Evolutionary conservation across 2,888 invertebrate species (phyloP).

Genomic region (Hypomecis atomaria): DNA sequence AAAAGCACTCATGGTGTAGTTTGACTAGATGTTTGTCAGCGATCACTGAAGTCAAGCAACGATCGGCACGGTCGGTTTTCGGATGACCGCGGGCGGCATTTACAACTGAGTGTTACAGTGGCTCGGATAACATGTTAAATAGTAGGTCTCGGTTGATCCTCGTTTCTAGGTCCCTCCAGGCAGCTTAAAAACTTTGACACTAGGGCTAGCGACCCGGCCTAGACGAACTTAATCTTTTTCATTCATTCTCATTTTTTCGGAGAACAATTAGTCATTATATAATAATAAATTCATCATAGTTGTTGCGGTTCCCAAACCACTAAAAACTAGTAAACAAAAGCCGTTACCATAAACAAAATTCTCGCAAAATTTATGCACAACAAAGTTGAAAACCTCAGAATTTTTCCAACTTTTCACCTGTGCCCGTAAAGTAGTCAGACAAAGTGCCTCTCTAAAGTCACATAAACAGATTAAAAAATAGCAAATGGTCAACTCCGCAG

Average conservation of each 20-base stretch:
- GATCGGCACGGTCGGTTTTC: too few relatives aligned
- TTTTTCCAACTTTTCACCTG: constrained; percentile 26
- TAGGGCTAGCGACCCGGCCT: too few relatives aligned
- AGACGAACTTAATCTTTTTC: too few relatives aligned
- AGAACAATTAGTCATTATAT: neutral
- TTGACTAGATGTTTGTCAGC: too few relatives aligned
- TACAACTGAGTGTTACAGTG: too few relatives aligned
- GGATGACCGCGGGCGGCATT: too few relatives aligned
- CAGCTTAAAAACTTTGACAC: too few relatives aligned
- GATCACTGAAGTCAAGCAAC: too few relatives aligned
- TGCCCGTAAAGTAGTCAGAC: constrained; percentile 24
- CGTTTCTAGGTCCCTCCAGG: too few relatives aligned
- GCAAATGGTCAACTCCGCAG: constrained; percentile 5
- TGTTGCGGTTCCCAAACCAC: neutral
- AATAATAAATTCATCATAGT: neutral
- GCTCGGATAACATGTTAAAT: too few relatives aligned
- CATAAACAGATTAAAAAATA: constrained; percentile 9
- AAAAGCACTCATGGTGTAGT: too few relatives aligned
- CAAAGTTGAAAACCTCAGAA: constrained; percentile 14
- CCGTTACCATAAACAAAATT: constrained; percentile 15
- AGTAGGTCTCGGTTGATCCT: too few relatives aligned
- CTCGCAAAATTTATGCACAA: constrained; percentile 3
- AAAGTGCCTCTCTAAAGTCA: constrained; percentile 22
- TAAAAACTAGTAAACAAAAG: constrained; percentile 6
- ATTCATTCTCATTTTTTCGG: neutral